phyloP scores from a whole-genome alignment of 92 coral and sea anemone genomes.

The Isaurus tuberculatus region DNA sequence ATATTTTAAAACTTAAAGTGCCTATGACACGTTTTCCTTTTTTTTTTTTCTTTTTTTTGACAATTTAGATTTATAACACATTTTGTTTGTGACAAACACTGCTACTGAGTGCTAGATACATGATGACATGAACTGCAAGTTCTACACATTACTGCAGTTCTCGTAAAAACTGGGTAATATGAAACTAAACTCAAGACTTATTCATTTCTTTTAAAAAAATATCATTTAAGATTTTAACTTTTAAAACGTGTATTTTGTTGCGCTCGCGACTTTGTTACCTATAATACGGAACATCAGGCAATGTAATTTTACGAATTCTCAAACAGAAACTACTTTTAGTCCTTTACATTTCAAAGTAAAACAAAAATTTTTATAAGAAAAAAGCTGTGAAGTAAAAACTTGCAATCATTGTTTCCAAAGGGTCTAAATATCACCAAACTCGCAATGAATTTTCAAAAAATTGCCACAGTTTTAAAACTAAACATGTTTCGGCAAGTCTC shows the following conservation, averaged over 20 bases:
- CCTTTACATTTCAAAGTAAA: background rate
- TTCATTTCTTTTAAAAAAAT: background rate
- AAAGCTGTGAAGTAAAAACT: background rate
- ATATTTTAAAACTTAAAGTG: no score
- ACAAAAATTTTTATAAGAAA: background rate
- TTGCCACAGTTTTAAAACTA: no score
- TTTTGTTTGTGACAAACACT: background rate
- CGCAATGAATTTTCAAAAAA: no score
- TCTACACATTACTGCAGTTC: background rate
- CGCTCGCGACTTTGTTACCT: background rate
- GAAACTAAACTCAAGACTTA: background rate
- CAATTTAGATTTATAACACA: background rate
- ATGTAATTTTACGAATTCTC: background rate
- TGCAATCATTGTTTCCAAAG: no score
- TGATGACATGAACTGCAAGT: background rate
- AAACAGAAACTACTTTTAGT: background rate
- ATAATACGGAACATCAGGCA: background rate
- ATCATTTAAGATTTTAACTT: background rate
- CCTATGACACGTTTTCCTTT: no score
- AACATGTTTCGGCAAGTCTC: no score
- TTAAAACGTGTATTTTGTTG: conserved; percentile 1
- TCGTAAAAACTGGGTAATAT: background rate
- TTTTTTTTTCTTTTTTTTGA: no score
- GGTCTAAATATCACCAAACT: no score
- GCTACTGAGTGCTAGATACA: background rate